phyloP scores from a whole-genome alignment of 2,888 invertebrate genomes.

The Xestia xanthographa region DNA sequence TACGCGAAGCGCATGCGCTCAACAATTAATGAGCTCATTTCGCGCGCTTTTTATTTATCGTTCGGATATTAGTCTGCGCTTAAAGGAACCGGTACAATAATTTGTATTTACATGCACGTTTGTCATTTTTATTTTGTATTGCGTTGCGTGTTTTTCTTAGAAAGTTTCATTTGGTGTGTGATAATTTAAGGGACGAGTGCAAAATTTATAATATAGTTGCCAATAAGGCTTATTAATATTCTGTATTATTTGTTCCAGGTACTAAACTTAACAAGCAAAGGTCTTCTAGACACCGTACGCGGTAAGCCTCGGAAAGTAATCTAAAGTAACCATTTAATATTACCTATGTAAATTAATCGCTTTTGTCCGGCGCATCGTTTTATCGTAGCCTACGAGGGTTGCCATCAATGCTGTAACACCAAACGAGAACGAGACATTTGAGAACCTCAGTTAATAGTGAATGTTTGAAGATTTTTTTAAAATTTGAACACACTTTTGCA shows the following conservation, averaged over 20 bases:
- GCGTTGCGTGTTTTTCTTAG: constrained; percentile 57
- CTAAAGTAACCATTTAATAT: constrained; percentile 5
- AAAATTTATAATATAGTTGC: constrained; percentile 14
- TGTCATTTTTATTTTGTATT: constrained; percentile 72
- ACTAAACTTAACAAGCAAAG: constrained; percentile 9
- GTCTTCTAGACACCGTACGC: background rate
- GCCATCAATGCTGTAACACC: background rate
- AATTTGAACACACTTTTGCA: background rate
- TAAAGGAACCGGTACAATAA: constrained; percentile 71
- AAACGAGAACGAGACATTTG: background rate
- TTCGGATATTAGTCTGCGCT: constrained; percentile 77
- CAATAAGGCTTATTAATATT: constrained; percentile 16
- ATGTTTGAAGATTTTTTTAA: background rate
- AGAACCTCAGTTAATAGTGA: background rate
- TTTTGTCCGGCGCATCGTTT: background rate
- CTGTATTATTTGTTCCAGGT: constrained; percentile 60
- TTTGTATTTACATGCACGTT: constrained; percentile 70
- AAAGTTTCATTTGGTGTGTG: constrained; percentile 36
- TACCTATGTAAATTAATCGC: background rate
- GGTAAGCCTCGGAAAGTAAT: background rate
- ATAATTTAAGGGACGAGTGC: constrained; percentile 21
- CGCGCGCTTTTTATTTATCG: constrained; percentile 85
- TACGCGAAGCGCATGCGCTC: constrained; percentile 77
- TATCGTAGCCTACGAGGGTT: background rate
- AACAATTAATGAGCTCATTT: constrained; percentile 87